Evolutionary conservation across 2,797 vertebrate genomes (phyloP), one percentile per base, ranked within the genome.

Genomic region (Poecilia picta): DNA sequence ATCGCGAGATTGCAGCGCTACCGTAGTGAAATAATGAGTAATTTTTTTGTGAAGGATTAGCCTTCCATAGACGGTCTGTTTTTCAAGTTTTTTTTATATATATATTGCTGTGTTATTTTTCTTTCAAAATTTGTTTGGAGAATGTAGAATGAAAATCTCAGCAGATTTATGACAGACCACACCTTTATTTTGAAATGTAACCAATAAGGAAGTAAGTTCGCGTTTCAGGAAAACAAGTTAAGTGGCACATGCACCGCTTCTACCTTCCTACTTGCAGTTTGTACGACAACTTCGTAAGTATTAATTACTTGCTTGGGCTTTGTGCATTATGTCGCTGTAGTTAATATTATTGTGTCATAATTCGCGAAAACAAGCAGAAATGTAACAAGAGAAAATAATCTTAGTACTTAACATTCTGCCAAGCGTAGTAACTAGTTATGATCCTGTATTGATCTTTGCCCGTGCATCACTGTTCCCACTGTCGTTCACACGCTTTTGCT

Each of bases 101-200:
- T 20, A 2, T 45, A 18, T 12, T 75, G 2, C 2, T 2, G 23
- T 18, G 10, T 25, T 57, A 0, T 47, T 53, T 55, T 16, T 43
- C 25, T 0, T 41, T 12, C 4, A 0, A 18, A 0, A 6, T 4
- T 0, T 33, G 0, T 31, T 59, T 1, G 51, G 75, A 51, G 33
- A n/a, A 13, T 0, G 46, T 79, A 66, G 18, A n/a, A 11, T 0
- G 0, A 13, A 16, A 28, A 43, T 31, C 0, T 4, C 31, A 2
- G 16, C 11, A 0, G 2, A 41, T 43, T 18, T 25, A 31, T 1
- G 57, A 3, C 4, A 39, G 1, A 72, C 51, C 31, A 55, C 2
- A 64, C 45, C 62, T 87, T 92, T 92, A 89, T 66, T 88, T 87
- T 90, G 88, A 92, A 90, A 45, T 49, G 6, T 1, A 39, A 73